Base-by-base conservation (phyloP, 2,888 invertebrate genomes). In the Drosophila greeni region DNA sequence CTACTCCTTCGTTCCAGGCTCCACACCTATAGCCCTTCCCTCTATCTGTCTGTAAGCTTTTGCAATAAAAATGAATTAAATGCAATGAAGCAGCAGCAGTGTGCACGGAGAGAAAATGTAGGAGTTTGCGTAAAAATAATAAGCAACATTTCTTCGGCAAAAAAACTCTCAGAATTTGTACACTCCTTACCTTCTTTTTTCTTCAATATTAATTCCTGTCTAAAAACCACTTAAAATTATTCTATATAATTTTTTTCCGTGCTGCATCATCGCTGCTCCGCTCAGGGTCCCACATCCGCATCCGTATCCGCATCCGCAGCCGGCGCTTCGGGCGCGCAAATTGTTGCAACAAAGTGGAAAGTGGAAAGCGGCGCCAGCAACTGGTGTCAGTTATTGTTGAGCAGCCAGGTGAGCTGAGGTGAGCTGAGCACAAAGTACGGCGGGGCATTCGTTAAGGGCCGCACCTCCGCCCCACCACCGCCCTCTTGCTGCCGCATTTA, bases 51-150 rank as follows among this genome's bases (percentile, higher is more conserved):
- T 79, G 79, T 80, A 73, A 80, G 79, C 84, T 79, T 83, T 73
- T 74, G 83, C 82, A 84, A 84, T 82, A 82, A 82, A 82, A 82
- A 82, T 82, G 81, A 82, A 82, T 82, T 82, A 82, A 82, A 82
- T 82, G 85, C 81, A 84, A 84, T 82, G 85, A 84, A 82, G 81
- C 75, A 73, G 77, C 70, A 54, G 31, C 47, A 31, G 23, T 5
- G 8, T 11, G 12, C 60, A 60, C 45, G 2, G 59, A 12, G 7
- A 31, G 42, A 60, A 56, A 56, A 16, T 31, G 2, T n/a, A n/a
- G 8, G 2, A 1, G 0, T 14, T 20, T 5, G 11, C 0, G n/a
- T n/a, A n/a, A n/a, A n/a, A n/a, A n/a, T n/a, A n/a, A n/a, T n/a
- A n/a, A n/a, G n/a, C n/a, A n/a, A n/a, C n/a, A n/a, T n/a, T n/a